Conservation (phyloP, 2,888 invertebrate species). For the Branchinecta sandiegonensis region DNA sequence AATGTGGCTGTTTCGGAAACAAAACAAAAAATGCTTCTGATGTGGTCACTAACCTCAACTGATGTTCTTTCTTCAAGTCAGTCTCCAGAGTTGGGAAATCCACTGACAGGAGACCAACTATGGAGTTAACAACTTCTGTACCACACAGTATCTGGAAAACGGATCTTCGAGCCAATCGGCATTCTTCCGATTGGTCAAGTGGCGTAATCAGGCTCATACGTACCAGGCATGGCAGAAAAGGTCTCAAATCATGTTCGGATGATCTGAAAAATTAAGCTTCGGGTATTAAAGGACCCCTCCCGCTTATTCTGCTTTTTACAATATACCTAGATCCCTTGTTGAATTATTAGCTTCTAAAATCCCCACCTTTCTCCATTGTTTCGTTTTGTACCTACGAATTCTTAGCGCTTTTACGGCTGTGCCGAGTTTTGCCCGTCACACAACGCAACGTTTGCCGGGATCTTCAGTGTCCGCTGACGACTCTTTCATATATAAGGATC, state of each 20-base stretch:
- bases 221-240: conserved; percentile 75
- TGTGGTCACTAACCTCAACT: conserved; percentile 47
- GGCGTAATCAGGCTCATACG: conserved; percentile 83
- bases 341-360: too few species aligned
- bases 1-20: neutral
- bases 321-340: too few species aligned
- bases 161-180: conserved; percentile 67
- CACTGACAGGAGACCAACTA: conserved; percentile 79
- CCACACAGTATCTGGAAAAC: conserved; percentile 77
- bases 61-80: conserved; percentile 82
- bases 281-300: too few species aligned
- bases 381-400: too few species aligned
- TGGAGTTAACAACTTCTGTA: conserved; percentile 83
- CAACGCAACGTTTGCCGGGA: too few species aligned
- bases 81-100: conserved; percentile 84
- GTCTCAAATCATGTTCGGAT: conserved; percentile 60
- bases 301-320: too few species aligned
- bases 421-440: too few species aligned
- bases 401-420: too few species aligned
- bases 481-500: too few species aligned
- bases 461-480: too few species aligned
- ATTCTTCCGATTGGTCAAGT: conserved; percentile 66
- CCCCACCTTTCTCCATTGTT: too few species aligned
- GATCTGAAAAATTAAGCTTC: neutral
- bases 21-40: neutral